Percentiles rank a stretch among this genome's conserved stretches.
Conservation (phyloP, 2,797 vertebrate genomes). For the Brachymystax lenok region DNA sequence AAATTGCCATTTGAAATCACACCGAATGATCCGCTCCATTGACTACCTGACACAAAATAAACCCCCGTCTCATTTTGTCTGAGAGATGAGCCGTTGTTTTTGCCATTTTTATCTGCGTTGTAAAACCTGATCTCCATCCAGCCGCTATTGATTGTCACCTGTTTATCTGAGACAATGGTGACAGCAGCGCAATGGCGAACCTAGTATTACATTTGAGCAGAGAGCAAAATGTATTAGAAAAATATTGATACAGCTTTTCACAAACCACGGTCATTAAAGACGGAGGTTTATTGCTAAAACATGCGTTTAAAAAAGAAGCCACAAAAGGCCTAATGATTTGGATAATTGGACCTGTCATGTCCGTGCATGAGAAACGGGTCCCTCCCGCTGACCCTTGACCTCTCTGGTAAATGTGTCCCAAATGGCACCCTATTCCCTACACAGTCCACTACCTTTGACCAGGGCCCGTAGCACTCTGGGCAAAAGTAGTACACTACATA, state of each 20-base stretch:
- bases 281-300: neutral
- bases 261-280: neutral
- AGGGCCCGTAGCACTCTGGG: neutral
- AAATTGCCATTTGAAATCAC: constrained; percentile 57
- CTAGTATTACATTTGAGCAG: neutral
- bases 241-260: neutral
- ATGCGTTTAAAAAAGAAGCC: neutral
- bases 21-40: constrained; percentile 73
- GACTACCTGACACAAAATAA: constrained; percentile 74
- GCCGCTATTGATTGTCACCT: constrained; percentile 60
- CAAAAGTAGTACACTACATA: neutral
- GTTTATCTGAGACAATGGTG: constrained; percentile 29
- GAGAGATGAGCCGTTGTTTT: constrained; percentile 73
- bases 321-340: neutral
- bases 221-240: neutral
- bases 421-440: neutral
- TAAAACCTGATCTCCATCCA: constrained; percentile 50
- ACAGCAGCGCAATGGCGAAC: neutral
- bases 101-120: constrained; percentile 61
- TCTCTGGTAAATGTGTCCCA: constrained; percentile 23
- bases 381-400: constrained; percentile 71
- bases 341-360: constrained; percentile 32
- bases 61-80: constrained; percentile 63
- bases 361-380: constrained; percentile 45
- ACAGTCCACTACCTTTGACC: neutral